These are phyloP conservation scores for Andricus grossulariae DNA, from an alignment of 1,140 invertebrate genomes.

Conservation along the genomic window DNA sequence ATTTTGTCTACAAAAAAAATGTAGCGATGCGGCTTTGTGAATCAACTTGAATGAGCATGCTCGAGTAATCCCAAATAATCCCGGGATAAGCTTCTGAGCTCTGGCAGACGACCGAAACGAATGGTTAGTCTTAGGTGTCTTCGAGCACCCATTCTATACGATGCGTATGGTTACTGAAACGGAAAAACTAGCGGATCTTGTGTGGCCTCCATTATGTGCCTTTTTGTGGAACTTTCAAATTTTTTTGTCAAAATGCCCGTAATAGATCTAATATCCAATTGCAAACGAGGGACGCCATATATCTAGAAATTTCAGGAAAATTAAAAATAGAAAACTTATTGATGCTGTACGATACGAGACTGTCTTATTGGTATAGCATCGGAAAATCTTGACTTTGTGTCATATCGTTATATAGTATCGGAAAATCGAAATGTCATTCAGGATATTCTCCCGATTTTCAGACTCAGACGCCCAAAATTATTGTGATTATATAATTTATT, in stretches of 20 bases:
- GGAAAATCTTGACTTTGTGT: no score
- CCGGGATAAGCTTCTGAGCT: constrained; percentile 46
- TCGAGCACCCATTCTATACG: no score
- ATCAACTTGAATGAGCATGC: constrained; percentile 71
- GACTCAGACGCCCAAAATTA: no score
- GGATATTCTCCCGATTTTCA: no score
- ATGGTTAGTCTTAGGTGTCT: not conserved
- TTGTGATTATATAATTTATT: no score
- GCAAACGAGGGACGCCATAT: no score
- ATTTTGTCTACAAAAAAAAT: constrained; percentile 48
- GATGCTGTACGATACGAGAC: no score
- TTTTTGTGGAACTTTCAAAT: not conserved
- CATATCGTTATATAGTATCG: no score
- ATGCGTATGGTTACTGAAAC: not conserved
- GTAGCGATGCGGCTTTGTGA: constrained; percentile 67
- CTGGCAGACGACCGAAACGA: constrained; percentile 42
- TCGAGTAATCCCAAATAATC: constrained; percentile 72
- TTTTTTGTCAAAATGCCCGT: not conserved
- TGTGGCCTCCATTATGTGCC: not conserved
- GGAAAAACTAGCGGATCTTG: not conserved
- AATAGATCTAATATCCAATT: not conserved
- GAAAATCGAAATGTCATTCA: no score
- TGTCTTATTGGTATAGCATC: no score
- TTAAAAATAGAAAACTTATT: no score
- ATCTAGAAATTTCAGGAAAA: no score